Evolutionary conservation across 2,888 invertebrate species (phyloP).

Genomic region (Taphrorychus bicolor): DNA sequence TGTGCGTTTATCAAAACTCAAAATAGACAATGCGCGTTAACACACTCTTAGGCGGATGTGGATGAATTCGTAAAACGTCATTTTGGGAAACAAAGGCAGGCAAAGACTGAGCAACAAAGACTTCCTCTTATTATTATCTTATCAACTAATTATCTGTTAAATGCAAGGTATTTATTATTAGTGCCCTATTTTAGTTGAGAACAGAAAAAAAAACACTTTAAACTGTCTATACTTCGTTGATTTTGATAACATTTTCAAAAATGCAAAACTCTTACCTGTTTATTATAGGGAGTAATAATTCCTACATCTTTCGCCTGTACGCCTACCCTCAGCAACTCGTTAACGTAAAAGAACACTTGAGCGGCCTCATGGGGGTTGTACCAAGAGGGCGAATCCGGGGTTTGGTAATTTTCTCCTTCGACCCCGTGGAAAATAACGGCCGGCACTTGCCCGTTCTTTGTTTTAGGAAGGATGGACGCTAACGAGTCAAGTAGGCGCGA

Average conservation of each 20-base stretch:
- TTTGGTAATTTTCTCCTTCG: conserved; percentile 72
- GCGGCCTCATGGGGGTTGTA: conserved; percentile 81
- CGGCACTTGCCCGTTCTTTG: conserved; percentile 58
- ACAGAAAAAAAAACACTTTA: no score
- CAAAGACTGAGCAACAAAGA: no score
- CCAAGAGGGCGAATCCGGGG: conserved; percentile 85
- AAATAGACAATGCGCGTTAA: no score
- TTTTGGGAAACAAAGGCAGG: no score
- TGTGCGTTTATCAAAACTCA: no score
- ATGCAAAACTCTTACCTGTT: conserved; percentile 70
- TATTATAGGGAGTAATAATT: conserved; percentile 90
- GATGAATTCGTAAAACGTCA: no score
- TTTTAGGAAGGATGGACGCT: conserved; percentile 54
- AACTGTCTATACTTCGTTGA: no score
- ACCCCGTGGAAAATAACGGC: conserved; percentile 76
- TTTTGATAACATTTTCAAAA: neutral
- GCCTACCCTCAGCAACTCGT: conserved; percentile 70
- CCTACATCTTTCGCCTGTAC: conserved; percentile 79
- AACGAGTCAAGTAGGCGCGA: conserved; percentile 57
- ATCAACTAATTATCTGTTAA: no score
- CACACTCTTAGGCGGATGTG: no score
- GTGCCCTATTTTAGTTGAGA: no score
- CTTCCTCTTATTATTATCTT: no score
- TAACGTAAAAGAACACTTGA: conserved; percentile 68
- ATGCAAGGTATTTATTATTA: no score